Percentiles rank a stretch among this genome's conserved stretches.
Conservation (phyloP, 2,888 invertebrate genomes). For the Abscondita cerata region DNA sequence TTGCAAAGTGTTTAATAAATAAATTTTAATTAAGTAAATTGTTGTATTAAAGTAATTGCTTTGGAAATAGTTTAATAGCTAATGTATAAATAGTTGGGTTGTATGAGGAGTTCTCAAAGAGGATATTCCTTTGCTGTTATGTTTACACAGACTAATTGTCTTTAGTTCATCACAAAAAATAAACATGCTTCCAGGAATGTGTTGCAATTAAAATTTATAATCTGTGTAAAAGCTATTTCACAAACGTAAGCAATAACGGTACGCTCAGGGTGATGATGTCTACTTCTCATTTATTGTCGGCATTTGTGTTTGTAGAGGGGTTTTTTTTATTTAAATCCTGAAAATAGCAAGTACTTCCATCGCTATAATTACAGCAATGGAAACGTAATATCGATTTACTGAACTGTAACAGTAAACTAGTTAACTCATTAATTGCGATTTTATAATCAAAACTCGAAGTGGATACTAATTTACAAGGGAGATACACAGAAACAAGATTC, state of each 20-base stretch:
- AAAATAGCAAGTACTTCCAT: constrained; percentile 17
- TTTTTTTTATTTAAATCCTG: constrained; percentile 10
- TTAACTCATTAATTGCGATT: constrained; percentile 14
- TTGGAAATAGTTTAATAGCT: too few species aligned
- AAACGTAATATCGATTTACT: too few species aligned
- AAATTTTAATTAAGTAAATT: too few species aligned
- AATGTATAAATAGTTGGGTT: too few species aligned
- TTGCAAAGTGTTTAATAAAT: too few species aligned
- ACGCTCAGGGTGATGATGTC: constrained; percentile 22
- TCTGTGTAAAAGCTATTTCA: constrained; percentile 31
- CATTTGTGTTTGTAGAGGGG: constrained; percentile 8
- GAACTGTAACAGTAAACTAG: constrained; percentile 1
- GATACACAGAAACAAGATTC: constrained; percentile 4
- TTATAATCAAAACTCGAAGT: constrained; percentile 27
- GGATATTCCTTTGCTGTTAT: constrained; percentile 4
- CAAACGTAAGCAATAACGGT: constrained; percentile 26
- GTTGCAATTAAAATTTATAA: constrained; percentile 34
- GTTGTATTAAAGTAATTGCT: too few species aligned
- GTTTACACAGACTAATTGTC: constrained; percentile 23
- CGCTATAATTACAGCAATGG: too few species aligned
- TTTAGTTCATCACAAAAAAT: constrained; percentile 25
- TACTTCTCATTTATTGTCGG: constrained; percentile 21
- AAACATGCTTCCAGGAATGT: constrained; percentile 26
- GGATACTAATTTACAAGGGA: constrained; percentile 15
- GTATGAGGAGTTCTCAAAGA: neutral